Evolutionary conservation across 2,888 invertebrate species (phyloP).

Genomic region (Trichopoda pennipes): DNA sequence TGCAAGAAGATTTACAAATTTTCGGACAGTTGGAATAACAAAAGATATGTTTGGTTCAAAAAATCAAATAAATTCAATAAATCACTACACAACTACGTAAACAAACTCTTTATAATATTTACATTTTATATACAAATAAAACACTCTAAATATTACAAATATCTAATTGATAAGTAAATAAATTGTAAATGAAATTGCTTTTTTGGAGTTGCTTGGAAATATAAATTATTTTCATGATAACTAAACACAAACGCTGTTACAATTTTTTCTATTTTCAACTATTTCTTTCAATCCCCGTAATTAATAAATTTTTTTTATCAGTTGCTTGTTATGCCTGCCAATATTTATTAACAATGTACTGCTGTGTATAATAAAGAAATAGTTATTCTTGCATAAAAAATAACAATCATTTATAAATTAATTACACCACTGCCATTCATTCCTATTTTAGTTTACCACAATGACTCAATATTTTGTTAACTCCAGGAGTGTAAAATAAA

Average conservation of each 20-base stretch:
- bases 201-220: not conserved
- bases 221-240: not conserved
- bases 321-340: slow-evolving; percentile 25
- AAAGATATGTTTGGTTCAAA: too few species aligned
- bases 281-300: not conserved
- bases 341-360: slow-evolving; percentile 17
- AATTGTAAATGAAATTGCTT: not conserved
- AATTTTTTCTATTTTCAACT: not conserved
- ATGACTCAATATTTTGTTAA: slow-evolving; percentile 4
- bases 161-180: not conserved
- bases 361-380: slow-evolving; percentile 11
- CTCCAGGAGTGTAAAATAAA: slow-evolving; percentile 7
- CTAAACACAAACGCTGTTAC: slow-evolving; percentile 3
- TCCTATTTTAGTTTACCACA: slow-evolving; percentile 18
- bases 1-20: too few species aligned
- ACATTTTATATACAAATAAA: not conserved
- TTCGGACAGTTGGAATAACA: too few species aligned
- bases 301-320: not conserved
- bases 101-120: too few species aligned
- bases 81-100: too few species aligned
- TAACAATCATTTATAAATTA: slow-evolving; percentile 64
- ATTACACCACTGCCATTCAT: slow-evolving; percentile 50
- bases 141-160: not conserved
- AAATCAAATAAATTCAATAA: not conserved
- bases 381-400: slow-evolving; percentile 63